Base-by-base conservation (phyloP, 1,140 invertebrate species). In the Sarcophaga bullata region DNA sequence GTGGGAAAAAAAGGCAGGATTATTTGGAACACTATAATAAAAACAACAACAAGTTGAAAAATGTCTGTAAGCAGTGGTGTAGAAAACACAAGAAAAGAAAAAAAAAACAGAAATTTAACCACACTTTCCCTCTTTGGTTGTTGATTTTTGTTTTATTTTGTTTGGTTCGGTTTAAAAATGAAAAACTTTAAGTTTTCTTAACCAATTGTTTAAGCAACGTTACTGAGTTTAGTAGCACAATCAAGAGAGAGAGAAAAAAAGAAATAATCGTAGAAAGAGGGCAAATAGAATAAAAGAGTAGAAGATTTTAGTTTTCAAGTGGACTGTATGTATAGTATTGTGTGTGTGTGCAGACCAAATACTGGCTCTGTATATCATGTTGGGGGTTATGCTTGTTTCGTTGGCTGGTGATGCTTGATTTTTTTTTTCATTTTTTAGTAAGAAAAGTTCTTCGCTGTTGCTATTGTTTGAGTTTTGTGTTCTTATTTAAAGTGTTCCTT, bases 401-500 rank as follows among this genome's bases (percentile, higher is more conserved):
- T 68, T 68, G n/a, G 17, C 19, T 68, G 62, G n/a, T 19, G 25
- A 37, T 2, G 25, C 4, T 37, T 37, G 25, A 2, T 37, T 37
- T 37, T 37, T 37, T 1, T 37, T 37, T 37, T 37, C 4, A 2
- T 37, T 37, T 37, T 37, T 37, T 37, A 4, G 25, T 37, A 37
- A 4, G 25, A 37, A 37, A 37, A 37, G 25, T 37, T 37, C 25
- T 37, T 37, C 25, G 25, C 25, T 37, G 25, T 4, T 58, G 15
- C 6, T n/a, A 13, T n/a, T n/a, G n/a, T n/a, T n/a, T 7, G 62
- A 68, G 17, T 68, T 68, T 58, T n/a, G 25, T 78, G 48, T 25
- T 50, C 75, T 50, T 52, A 19, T 78, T 52, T 78, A 50, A 78
- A 78, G 75, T 78, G 75, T 78, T 50, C 75, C 75, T 50, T 52